A percentile compares a stretch with the other conserved stretches of the same genome.
These are phyloP conservation scores for Neoaliturus tenellus DNA, from an alignment of 2,888 invertebrate species.

Conservation along the genomic window DNA sequence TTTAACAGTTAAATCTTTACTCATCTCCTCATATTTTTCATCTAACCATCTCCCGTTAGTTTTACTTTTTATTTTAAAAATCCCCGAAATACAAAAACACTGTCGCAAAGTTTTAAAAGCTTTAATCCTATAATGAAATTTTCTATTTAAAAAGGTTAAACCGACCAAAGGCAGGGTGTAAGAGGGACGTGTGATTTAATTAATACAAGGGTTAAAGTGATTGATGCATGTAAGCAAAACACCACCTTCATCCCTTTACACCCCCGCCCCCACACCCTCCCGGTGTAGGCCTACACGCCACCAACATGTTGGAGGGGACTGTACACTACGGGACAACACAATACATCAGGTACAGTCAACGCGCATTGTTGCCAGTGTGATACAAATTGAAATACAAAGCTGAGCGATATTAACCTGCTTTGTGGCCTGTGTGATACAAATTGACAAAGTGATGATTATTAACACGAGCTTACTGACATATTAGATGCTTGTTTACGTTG, in stretches of 20 bases:
- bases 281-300: not conserved
- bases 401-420: too few relatives aligned
- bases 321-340: not conserved
- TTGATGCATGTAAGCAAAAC: conserved; percentile 14
- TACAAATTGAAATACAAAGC: not conserved
- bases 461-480: too few relatives aligned
- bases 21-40: too few relatives aligned
- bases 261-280: not conserved
- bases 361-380: not conserved
- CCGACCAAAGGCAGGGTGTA: not conserved
- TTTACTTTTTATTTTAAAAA: too few relatives aligned
- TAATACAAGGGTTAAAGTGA: conserved; percentile 24
- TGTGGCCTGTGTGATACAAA: too few relatives aligned
- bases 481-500: too few relatives aligned
- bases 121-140: too few relatives aligned
- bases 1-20: too few relatives aligned
- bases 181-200: conserved; percentile 14
- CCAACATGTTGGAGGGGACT: not conserved
- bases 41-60: too few relatives aligned
- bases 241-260: not conserved
- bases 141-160: not conserved
- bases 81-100: too few relatives aligned
- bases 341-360: not conserved
- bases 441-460: too few relatives aligned
- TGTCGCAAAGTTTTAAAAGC: too few relatives aligned